Base-by-base conservation (phyloP, 2,797 vertebrate genomes). In the Philypnodon macrostomus region DNA sequence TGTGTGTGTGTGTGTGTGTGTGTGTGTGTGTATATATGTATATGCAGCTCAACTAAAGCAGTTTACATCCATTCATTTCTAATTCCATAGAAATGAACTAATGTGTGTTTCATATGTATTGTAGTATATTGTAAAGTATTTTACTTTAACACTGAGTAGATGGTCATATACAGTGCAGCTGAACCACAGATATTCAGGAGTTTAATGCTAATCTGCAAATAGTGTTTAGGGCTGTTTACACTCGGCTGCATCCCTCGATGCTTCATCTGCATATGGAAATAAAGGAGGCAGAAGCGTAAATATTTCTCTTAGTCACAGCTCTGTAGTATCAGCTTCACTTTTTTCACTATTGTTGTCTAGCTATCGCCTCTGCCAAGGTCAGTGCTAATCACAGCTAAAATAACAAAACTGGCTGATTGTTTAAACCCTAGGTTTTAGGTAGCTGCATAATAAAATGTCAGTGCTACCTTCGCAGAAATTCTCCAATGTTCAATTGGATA, bases 261-360 rank as follows among this genome's bases (percentile, higher is more conserved):
- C 54, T 60, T 58, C 56, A 81, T 84, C 67, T 84, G 65, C 75
- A 84, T 73, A 76, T 67, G 67, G 66, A 81, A 79, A 81, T 77
- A 78, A 65, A 57, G 59, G 45, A 71, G 55, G 68, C 67, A 57
- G 70, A 48, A 68, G 70, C 49, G 30, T 73, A 61, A 78, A 80
- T 81, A 67, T 84, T 80, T 73, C 60, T 79, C 53, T 66, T 62
- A 68, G 59, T 73, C 68, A 60, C 70, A 65, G 68, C 64, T 61
- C 72, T 38, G 30, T 33, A 32, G 56, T 47, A 42, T 38, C 6
- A 0, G 40, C 32, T 47, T 83, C 75, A 37, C 64, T 67, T 72
- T 79, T 54, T 58, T 51, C 62, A 16, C 2, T 54, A 61, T 67
- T 78, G 60, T 42, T 50, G 63, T 66, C 64, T 67, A 26, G 63